Evolutionary conservation across 2,113 vertebrate species (phyloP), one percentile per base, ranked within the genome.

Genomic region (Scytalopus superciliaris): DNA sequence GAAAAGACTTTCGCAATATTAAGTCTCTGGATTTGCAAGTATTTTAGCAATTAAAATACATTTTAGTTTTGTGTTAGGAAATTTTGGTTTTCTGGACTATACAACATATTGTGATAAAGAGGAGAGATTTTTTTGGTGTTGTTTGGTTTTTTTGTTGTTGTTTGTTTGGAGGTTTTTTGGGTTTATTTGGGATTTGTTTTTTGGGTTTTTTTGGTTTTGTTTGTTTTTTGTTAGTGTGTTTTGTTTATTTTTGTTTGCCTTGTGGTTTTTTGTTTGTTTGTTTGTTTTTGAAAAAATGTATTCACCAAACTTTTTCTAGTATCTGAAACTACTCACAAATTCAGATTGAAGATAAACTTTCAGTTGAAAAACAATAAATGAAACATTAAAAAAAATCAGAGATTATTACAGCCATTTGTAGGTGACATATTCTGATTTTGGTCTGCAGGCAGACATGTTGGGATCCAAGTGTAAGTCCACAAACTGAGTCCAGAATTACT

Each of bases 371-470:
- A 47, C 56, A 84, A 35, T 25, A 42, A 70, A 60, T 15, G 1
- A 55, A 88, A 69, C 21, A 21, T 47, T 67, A 14, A 25, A 53
- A 42, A 90, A 77, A 67, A 35, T 22, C 33, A 66, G 21, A 78
- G 3, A 25, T 33, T 16, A 74, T 83, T 90, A 45, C 40, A 83
- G 24, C 19, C 7, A 12, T 76, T 90, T 24, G 12, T 28, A 57
- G 14, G 8, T 45, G 19, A 44, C 4, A 4, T 37, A 44, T 22
- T 73, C 33, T 77, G 40, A 62, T 69, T 80, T 52, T 83, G 7
- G 7, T 69, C 37, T 85, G 15, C n/a, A 69, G 37, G 40, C 3
- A 73, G 24, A 9, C 0, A 0, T 31, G 8, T 28, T 76, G 10
- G 8, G 9, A 79, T 85, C 23, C 25, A 76, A 18, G 7, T 42